phyloP scores from a whole-genome alignment of 2,888 invertebrate genomes.

The Synanthedon tipuliformis region DNA sequence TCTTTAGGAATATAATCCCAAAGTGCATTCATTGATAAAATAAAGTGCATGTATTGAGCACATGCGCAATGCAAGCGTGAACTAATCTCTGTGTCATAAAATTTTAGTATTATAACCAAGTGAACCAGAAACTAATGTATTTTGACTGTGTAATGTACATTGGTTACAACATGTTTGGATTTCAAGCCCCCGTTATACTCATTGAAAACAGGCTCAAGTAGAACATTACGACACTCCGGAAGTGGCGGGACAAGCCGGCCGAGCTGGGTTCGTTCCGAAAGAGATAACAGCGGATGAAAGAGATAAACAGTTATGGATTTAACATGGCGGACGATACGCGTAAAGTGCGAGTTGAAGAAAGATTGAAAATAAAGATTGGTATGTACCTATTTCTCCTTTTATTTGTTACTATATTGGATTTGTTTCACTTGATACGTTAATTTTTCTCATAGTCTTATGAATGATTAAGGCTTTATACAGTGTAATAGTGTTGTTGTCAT shows the following conservation, averaged over 20 bases:
- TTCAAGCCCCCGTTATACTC: slow-evolving; percentile 24
- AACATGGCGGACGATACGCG: slow-evolving; percentile 93
- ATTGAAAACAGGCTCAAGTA: slow-evolving; percentile 53
- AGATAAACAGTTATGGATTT: slow-evolving; percentile 82
- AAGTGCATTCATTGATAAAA: slow-evolving; percentile 54
- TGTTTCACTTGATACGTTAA: background rate
- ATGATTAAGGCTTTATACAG: slow-evolving; percentile 4
- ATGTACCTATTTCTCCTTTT: slow-evolving; percentile 59
- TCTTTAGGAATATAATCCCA: slow-evolving; percentile 6
- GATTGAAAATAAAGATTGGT: slow-evolving; percentile 95
- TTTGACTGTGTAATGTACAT: background rate
- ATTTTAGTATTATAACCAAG: slow-evolving; percentile 11
- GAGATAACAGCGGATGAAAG: slow-evolving; percentile 71
- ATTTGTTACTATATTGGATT: slow-evolving; percentile 5
- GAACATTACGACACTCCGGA: slow-evolving; percentile 70
- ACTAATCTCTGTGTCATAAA: slow-evolving; percentile 24
- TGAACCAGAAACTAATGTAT: too few relatives aligned
- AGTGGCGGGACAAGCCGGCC: slow-evolving; percentile 67
- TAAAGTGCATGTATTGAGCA: slow-evolving; percentile 51
- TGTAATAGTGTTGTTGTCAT: slow-evolving; percentile 42
- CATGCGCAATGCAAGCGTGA: slow-evolving; percentile 55
- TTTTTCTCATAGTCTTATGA: too few relatives aligned
- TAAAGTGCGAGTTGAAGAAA: slow-evolving; percentile 92
- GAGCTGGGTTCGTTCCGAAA: slow-evolving; percentile 65
- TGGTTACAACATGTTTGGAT: slow-evolving; percentile 25